Base-by-base conservation (phyloP, 35 echinoderm and acorn worm species). In the Heliocidaris erythrogramma region DNA sequence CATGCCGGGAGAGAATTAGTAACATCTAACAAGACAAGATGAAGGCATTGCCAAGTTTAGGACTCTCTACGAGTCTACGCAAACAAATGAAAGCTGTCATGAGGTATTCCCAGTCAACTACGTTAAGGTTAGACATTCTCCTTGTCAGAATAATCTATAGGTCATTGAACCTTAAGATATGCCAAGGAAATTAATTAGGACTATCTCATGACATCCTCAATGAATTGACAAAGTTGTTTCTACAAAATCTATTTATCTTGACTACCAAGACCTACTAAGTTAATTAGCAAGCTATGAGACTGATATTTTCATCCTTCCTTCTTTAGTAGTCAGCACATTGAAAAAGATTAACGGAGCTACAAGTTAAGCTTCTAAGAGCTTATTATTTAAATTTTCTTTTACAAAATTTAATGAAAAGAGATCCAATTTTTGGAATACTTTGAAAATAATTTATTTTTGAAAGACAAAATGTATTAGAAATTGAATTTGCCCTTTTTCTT, bases 1-100 rank as follows among this genome's bases (percentile, higher is more conserved):
- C 91, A 50, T 92, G 91, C 91, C 27, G 91, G 91, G 91, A n/a
- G 91, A 56, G 48, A 92, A 92, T 52, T 89, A 89, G 87, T 89
- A 89, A 21, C 65, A 78, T 78, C 65, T 78, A 78, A 78, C 65
- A 78, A 78, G 65, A 78, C 65, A 78, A 78, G 65, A 27, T 78
- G 65, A 24, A 78, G 65, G 65, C 65, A 78, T 78, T 8, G 27
- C 65, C 18, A n/a, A 78, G 65, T 78, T 78, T n/a, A 78, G 18
- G 65, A 27, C 27, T 78, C 65, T 78, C 18, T 78, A 69, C n/a
- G n/a, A n/a, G n/a, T n/a, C n/a, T 69, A n/a, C 21, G 21, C 65
- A n/a, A 27, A 56, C 52, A 56, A 14, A 56, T 56, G 10, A 56
- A 56, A 78, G 65, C n/a, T 78, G 65, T n/a, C 65, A 78, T 78